Evolutionary conservation across 37 sponge, comb jelly and placozoan species (phyloP).

Genomic region (Dysidea cf. avara): DNA sequence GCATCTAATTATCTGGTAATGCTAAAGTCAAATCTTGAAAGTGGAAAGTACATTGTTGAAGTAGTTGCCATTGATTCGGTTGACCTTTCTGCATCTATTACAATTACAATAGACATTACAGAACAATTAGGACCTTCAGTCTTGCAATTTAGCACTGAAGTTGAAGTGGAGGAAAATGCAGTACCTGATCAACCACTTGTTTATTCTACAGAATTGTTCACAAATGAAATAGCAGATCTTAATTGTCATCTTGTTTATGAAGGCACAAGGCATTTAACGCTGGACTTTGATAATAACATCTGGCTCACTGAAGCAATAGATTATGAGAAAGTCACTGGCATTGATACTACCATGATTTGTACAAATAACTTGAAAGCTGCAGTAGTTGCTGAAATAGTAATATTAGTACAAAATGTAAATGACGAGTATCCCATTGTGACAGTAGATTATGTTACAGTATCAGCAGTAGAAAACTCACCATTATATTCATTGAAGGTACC

Average conservation of each 20-base stretch:
- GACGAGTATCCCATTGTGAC: slow-evolving; percentile 5
- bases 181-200: background rate
- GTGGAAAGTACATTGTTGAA: slow-evolving; percentile 6
- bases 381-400: background rate
- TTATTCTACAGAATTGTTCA: background rate
- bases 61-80: slow-evolving; percentile 17
- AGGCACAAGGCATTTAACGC: background rate
- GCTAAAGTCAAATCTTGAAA: background rate
- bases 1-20: slow-evolving; percentile 3
- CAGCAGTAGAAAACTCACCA: slow-evolving; percentile 15
- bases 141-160: background rate
- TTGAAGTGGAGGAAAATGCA: slow-evolving; percentile 2
- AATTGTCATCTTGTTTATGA: background rate
- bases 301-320: slow-evolving; percentile 8
- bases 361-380: background rate
- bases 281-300: background rate
- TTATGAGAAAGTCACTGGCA: background rate
- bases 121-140: background rate
- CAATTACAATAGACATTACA: background rate
- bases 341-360: slow-evolving; percentile 3
- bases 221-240: too few relatives aligned
- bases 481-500: background rate
- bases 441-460: background rate
- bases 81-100: slow-evolving; percentile 5
- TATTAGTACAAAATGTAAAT: slow-evolving; percentile 8